Base-by-base conservation (phyloP, 2,113 vertebrate species). In the Amphilophus citrinellus region DNA sequence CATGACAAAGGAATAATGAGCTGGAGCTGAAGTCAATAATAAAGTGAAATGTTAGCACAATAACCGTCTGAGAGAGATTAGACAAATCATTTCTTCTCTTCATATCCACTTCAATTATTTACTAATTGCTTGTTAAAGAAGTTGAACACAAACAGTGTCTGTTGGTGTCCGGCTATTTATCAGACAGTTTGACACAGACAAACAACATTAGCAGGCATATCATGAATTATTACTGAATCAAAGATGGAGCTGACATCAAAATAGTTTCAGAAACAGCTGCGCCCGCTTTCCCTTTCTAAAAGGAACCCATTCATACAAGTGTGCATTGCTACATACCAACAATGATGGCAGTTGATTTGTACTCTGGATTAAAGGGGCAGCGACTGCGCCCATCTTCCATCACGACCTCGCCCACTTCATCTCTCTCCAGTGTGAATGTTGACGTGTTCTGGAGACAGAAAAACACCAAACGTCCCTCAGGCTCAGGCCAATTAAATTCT, bases 311-410 rank as follows among this genome's bases (percentile, higher is more conserved):
- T 79, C 58, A 82, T 80, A 76, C 58, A 62, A 77, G 1, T 20
- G 42, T 7, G 6, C 14, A 17, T 66, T 61, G 22, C 30, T 35
- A 83, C 98, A 90, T 95, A 99, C 98, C 98, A 20, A 98, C 97
- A 85, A 99, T 96, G 93, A 99, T 97, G 90, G 98, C 98, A 0
- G 98, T 99, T 88, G 98, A 99, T 86, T 97, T 98, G 93, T 98
- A 98, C 88, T 98, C 97, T 0, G 98, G 98, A 92, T 99, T 98
- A 22, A 98, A 99, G 78, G 98, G 98, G 90, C 98, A 99, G 73
- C 97, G 97, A 7, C 97, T 97, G 78, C 98, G 98, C 76, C 98
- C 98, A 0, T 99, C 98, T 91, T 99, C 98, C 83, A 97, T 92
- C 63, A 97, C 27, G 50, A 97, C 88, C 63, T 95, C 96, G 42